Conservation (phyloP, 2,797 vertebrate species). For the Chromis chromis region DNA sequence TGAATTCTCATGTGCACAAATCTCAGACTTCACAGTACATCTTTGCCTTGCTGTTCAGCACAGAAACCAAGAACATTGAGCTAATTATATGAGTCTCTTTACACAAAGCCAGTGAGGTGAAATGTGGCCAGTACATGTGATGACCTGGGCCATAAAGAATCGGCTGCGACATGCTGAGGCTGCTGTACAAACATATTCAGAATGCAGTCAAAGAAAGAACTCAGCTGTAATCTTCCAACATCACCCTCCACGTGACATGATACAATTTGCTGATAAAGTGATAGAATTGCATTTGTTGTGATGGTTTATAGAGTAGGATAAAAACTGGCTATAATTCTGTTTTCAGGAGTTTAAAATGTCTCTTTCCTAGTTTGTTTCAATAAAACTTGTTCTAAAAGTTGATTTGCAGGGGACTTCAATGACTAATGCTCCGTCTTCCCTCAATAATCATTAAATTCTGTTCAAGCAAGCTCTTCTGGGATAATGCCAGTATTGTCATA, state of each 20-base stretch:
- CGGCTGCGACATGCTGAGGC: slow-evolving; percentile 5
- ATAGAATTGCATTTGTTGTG: neutral
- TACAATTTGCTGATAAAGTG: neutral
- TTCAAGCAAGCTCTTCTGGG: slow-evolving; percentile 8
- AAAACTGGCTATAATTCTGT: neutral
- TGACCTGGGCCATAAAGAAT: slow-evolving; percentile 20
- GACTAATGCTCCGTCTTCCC: slow-evolving; percentile 4
- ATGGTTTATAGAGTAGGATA: neutral
- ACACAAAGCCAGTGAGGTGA: slow-evolving; percentile 24
- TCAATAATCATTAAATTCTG: slow-evolving; percentile 11
- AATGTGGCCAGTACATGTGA: slow-evolving; percentile 9
- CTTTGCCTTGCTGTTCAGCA: slow-evolving; percentile 27
- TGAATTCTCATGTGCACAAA: slow-evolving; percentile 33
- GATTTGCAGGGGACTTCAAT: neutral
- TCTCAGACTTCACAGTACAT: slow-evolving; percentile 20
- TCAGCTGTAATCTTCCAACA: neutral
- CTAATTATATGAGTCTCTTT: slow-evolving; percentile 44
- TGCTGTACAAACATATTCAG: slow-evolving; percentile 10
- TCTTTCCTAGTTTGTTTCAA: neutral
- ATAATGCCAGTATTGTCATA: neutral
- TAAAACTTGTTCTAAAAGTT: neutral
- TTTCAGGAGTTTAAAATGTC: neutral
- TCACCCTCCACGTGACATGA: neutral
- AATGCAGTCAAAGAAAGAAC: slow-evolving; percentile 3
- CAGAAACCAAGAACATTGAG: slow-evolving; percentile 6